Evolutionary conservation across 1,140 invertebrate species (phyloP), one percentile per base, ranked within the genome.

Genomic region (Hermatobates lingyangjiaoensis): DNA sequence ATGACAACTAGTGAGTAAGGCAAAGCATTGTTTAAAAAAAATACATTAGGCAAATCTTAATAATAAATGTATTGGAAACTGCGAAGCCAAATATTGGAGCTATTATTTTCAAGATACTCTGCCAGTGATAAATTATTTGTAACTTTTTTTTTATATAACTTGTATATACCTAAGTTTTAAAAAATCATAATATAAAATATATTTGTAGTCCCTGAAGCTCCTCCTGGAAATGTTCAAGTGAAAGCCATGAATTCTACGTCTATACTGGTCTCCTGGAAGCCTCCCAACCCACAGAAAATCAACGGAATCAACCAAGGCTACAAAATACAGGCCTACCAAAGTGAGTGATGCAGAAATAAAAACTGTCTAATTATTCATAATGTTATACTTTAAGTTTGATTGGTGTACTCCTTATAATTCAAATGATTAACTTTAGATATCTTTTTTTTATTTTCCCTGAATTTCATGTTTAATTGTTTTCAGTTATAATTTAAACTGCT

Each of bases 261-360:
- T 0, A 68, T 88, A 2, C 70, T 74, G 52, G 81, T 92, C 1
- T 81, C 73, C 68, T 93, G 89, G 89, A 83, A 77, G 26, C 87
- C 89, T 1, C 89, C 93, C 2, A 86, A 94, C 72, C 90, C 91
- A 0, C 90, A 96, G 60, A 88, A 93, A 67, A 95, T 99, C 39
- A 98, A 98, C 65, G 95, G 95, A 26, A 92, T 97, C 18, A 98
- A 97, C 74, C 90, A 95, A 66, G 95, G 94, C 5, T 98, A 97
- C 61, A 97, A 94, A 69, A 76, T 95, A 21, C 87, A 93, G 73
- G 85, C 89, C 0, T 93, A 88, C 87, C 72, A 72, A 57, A 76
- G 73, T 62, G 57, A 59, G 12, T 64, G 18, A 14, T 7, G 15
- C 7, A 18, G 7, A 45, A 45, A 12, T 48, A 12, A 48, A 10